Base-by-base conservation (phyloP, 2,113 vertebrate genomes). In the Oxygymnocypris stewartii region DNA sequence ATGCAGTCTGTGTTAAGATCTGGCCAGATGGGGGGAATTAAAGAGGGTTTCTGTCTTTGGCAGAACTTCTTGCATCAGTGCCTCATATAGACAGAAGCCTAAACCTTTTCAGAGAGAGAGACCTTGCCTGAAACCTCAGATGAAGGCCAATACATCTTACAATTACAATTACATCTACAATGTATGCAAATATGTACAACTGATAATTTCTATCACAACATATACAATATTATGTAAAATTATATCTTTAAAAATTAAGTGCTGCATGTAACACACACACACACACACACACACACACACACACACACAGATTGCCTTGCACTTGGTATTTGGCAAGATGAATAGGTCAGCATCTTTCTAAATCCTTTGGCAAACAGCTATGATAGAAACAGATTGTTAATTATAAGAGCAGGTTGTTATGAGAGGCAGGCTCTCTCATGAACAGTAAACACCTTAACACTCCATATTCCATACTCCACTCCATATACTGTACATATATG, bases 1-100 rank as follows among this genome's bases (percentile, higher is more conserved):
- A 83, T 54, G 28, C 54, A 31, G 79, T 18, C 80, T 35, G 79
- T 87, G 69, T 59, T 76, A 35, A 75, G 69, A 87, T 69, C 81
- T 31, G 75, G 54, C 75, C 88, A 84, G 81, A 86, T 44, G 42
- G 81, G 40, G 73, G 44, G 75, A 79, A 84, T 87, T 84, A 63
- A 88, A 77, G 76, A 85, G 84, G 40, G 73, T 57, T 79, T 83
- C 35, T 67, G 42, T 73, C 20, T 31, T 76, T 84, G 82, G 75
- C 76, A 57, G 47, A 69, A 44, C 37, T 63, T 80, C 67, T 61
- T 40, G 74, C 25, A 35, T 20, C 40, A 10, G 44, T 81, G 83
- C 54, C 83, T 75, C 20, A 49, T 54, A 35, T 42, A 88, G 61
- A 85, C 25, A 71, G 75, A 63, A 65, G 57, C 71, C 54, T 84